A percentile compares a stretch with the other conserved stretches of the same genome.
Evolutionary conservation across 2,113 vertebrate species (phyloP).

Genomic region (Chamaea fasciata): DNA sequence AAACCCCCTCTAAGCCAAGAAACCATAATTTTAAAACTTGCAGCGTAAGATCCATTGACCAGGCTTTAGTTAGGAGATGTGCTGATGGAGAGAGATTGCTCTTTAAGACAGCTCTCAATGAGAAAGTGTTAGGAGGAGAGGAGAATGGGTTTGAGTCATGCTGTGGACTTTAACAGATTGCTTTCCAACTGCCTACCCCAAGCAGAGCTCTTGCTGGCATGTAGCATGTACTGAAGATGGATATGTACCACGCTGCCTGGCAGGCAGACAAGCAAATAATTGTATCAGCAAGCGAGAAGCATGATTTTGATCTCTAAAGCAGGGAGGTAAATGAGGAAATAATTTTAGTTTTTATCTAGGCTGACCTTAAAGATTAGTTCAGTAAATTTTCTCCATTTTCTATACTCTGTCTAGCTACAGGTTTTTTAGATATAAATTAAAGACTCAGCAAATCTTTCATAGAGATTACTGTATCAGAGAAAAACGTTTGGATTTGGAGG

Average conservation of each 20-base stretch:
- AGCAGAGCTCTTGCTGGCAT: conserved; percentile 13
- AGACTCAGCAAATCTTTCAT: background rate
- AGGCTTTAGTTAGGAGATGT: background rate
- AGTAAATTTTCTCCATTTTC: background rate
- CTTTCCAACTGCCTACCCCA: conserved; percentile 8
- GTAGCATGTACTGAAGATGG: conserved; percentile 11
- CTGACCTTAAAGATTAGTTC: background rate
- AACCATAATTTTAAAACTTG: background rate
- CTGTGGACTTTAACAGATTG: conserved; percentile 49
- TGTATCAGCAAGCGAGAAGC: conserved; percentile 2
- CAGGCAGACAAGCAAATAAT: conserved; percentile 33
- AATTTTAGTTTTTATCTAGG: conserved; percentile 5
- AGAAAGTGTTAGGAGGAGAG: background rate
- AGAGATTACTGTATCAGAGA: background rate
- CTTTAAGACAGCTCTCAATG: conserved; percentile 10
- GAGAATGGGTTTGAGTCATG: background rate
- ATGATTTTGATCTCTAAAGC: background rate
- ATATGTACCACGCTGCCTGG: conserved; percentile 1
- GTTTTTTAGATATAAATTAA: background rate
- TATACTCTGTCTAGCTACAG: background rate
- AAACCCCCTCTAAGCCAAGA: background rate
- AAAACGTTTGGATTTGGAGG: background rate
- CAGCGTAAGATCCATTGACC: background rate
- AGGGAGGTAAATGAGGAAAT: conserved; percentile 1
- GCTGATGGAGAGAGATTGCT: background rate